phyloP scores from a whole-genome alignment of 2,888 invertebrate species.

The Pecten maximus region DNA sequence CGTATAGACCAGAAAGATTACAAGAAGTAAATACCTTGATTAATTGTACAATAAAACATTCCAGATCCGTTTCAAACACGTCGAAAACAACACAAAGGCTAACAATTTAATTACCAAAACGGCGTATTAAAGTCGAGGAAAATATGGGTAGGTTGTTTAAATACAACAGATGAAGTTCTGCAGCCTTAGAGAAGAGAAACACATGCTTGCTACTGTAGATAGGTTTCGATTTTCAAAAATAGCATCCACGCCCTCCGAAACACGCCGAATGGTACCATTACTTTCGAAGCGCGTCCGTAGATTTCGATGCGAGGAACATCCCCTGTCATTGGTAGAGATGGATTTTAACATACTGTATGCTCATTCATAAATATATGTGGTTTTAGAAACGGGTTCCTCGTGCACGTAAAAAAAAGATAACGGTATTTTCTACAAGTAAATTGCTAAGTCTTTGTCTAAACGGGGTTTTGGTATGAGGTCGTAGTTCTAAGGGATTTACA shows the following conservation, averaged over 20 bases:
- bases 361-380: slow-evolving; percentile 22
- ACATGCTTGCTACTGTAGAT: background rate
- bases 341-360: background rate
- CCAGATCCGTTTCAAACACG: background rate
- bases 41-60: slow-evolving; percentile 15
- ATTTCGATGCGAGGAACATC: background rate
- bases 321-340: background rate
- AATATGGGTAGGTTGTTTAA: background rate
- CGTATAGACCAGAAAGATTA: background rate
- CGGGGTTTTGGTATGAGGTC: background rate
- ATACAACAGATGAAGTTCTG: background rate
- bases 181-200: background rate
- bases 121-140: background rate
- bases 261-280: background rate
- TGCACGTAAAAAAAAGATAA: background rate
- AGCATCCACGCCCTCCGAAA: background rate
- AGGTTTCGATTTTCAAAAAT: slow-evolving; percentile 35
- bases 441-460: background rate
- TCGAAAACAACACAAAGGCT: background rate
- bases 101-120: background rate
- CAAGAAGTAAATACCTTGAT: background rate
- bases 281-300: background rate
- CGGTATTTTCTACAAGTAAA: background rate
- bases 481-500: background rate
- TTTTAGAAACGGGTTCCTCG: background rate